Evolutionary conservation across 1,140 invertebrate species (phyloP), one percentile per base, ranked within the genome.

Genomic region (Brachionus koreanus): DNA sequence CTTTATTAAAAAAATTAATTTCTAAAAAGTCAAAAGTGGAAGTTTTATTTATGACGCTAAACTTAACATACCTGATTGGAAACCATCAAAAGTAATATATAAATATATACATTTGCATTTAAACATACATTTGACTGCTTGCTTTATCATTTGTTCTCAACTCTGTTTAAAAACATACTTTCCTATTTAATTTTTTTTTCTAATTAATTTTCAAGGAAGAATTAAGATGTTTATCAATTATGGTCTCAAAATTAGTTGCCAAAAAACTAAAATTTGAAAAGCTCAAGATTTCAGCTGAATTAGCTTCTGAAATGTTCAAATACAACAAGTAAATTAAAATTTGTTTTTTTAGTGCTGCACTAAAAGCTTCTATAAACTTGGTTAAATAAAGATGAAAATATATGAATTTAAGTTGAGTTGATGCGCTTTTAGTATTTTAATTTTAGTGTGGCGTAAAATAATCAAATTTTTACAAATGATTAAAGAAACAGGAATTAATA

Each of bases 11-110:
- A 46, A 37, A 42, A 12, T 74, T 82, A 16, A 82, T 42, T 83
- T 75, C 77, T 69, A 89, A 89, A 65, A 87, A 93, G 93, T 94
- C 0, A 89, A 91, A 84, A 93, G 92, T 83, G 96, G 96, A 2
- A 96, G 95, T 85, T 98, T 97, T 89, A 91, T 95, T 0, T 94
- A 96, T 87, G 95, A 98, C 88, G 92, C 93, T n/a, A 91, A 93
- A 75, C 85, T 97, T 0, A 90, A 91, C 5, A 85, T 95, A 10
- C 88, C 90, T 2, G 88, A 92, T 83, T 97, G 95, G 95, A 89
- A 89, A 82, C 94, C 95, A 0, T 91, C 90, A 0, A 84, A 89
- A 72, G 90, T 90, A 86, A 86, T 85, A 85, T 13, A n/a, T 19
- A 57, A 63, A 69, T 5, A n/a, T 29, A 12, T 12, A 2, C 1